Conservation (phyloP, 1,140 invertebrate species). For the Zaprionus davidi region DNA sequence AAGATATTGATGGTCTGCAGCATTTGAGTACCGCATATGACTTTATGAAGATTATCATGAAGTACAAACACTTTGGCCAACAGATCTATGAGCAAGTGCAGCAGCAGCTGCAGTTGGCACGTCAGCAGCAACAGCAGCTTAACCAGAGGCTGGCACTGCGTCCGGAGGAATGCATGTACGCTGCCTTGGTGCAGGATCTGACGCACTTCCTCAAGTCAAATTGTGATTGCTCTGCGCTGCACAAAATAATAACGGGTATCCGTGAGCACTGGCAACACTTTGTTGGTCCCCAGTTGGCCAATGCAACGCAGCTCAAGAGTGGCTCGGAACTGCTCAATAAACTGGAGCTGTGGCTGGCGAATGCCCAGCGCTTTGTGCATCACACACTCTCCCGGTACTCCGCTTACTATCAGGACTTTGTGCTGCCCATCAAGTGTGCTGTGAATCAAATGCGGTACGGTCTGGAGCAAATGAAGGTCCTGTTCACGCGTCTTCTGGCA, state of each 20-base stretch:
- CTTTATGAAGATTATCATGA: slow-evolving; percentile 76
- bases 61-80: slow-evolving; percentile 71
- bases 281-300: slow-evolving; percentile 24
- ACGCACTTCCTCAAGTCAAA: slow-evolving; percentile 74
- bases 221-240: slow-evolving; percentile 57
- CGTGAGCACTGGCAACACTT: slow-evolving; percentile 54
- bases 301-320: slow-evolving; percentile 36
- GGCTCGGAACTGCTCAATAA: slow-evolving; percentile 59
- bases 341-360: slow-evolving; percentile 76
- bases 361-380: slow-evolving; percentile 74
- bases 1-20: slow-evolving; percentile 86
- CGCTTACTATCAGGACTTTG: slow-evolving; percentile 77
- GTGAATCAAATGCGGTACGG: slow-evolving; percentile 69
- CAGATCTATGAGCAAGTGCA: slow-evolving; percentile 74
- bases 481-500: slow-evolving; percentile 46
- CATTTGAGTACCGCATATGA: slow-evolving; percentile 64
- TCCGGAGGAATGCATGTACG: slow-evolving; percentile 86
- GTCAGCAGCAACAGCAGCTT: slow-evolving; percentile 72
- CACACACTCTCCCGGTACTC: slow-evolving; percentile 67
- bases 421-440: slow-evolving; percentile 72
- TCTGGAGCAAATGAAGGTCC: slow-evolving; percentile 64
- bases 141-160: slow-evolving; percentile 86
- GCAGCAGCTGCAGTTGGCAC: slow-evolving; percentile 69
- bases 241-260: slow-evolving; percentile 44
- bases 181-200: slow-evolving; percentile 83